Conservation (phyloP, 2,888 invertebrate species). For the Chydorus sphaericus region DNA sequence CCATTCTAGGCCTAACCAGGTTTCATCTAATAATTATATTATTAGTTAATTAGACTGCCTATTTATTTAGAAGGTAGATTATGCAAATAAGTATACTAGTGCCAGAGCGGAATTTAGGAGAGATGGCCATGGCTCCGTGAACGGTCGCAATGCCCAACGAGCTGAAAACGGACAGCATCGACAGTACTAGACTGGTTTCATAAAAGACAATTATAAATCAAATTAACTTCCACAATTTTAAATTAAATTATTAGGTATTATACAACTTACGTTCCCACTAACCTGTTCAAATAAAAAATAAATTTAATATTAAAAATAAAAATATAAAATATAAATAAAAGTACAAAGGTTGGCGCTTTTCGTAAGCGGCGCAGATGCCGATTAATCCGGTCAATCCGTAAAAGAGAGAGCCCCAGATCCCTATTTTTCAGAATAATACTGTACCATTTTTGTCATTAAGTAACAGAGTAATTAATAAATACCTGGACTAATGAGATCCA, state of each 20-base stretch:
- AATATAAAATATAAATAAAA: no score
- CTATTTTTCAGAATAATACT: no score
- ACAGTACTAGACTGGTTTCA: background rate
- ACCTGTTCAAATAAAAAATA: background rate
- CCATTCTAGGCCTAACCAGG: background rate
- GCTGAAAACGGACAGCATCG: background rate
- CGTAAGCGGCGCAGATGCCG: background rate
- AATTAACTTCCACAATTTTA: no score
- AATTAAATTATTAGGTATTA: no score
- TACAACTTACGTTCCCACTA: slow-evolving; percentile 1
- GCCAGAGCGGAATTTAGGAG: background rate
- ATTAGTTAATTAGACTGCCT: background rate
- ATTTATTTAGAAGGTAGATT: background rate
- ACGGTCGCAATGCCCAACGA: slow-evolving; percentile 1
- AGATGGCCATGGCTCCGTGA: background rate
- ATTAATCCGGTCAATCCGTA: background rate
- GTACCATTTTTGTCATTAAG: no score
- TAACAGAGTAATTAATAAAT: no score
- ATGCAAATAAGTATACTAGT: background rate
- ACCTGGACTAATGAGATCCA: background rate
- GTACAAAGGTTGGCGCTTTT: background rate
- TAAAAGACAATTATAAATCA: no score
- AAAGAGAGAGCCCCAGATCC: background rate
- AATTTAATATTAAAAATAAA: background rate
- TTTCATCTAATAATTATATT: background rate